Evolutionary conservation across 2,888 invertebrate genomes (phyloP).

Genomic region (Meliscaeva auricollis): DNA sequence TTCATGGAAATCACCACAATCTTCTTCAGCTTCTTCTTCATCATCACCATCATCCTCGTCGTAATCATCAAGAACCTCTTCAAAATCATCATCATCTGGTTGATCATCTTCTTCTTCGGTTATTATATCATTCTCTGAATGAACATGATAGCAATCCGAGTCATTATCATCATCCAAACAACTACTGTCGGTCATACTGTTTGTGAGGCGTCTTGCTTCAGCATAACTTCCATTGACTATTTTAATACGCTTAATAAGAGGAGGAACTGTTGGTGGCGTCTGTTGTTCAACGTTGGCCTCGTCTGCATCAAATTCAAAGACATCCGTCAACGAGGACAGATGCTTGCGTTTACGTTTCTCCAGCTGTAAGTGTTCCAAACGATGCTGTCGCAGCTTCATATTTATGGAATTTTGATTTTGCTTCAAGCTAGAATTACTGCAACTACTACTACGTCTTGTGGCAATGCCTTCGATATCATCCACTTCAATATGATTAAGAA

Average conservation of each 20-base stretch:
- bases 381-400: constrained; percentile 76
- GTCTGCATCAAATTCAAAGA: constrained; percentile 37
- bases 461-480: constrained; percentile 56
- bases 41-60: constrained; percentile 77
- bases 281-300: constrained; percentile 11
- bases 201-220: constrained; percentile 70
- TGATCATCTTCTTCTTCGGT: constrained; percentile 62
- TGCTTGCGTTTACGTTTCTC: constrained; percentile 49
- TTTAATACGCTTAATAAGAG: constrained; percentile 78
- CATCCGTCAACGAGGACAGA: constrained; percentile 15
- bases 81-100: constrained; percentile 56
- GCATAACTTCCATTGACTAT: constrained; percentile 77
- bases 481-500: constrained; percentile 6
- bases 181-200: constrained; percentile 77
- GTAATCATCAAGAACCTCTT: constrained; percentile 61
- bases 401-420: constrained; percentile 78
- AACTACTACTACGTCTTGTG: constrained; percentile 77
- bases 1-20: constrained; percentile 79
- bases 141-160: constrained; percentile 59
- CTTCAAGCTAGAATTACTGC: constrained; percentile 78
- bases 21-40: constrained; percentile 64
- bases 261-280: constrained; percentile 12
- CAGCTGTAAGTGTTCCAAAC: constrained; percentile 56
- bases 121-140: constrained; percentile 64
- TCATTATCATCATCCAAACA: constrained; percentile 69